A percentile compares a stretch with the other conserved stretches of the same genome.
Conservation (phyloP, 2,113 vertebrate genomes). For the Pleuronectes platessa region DNA sequence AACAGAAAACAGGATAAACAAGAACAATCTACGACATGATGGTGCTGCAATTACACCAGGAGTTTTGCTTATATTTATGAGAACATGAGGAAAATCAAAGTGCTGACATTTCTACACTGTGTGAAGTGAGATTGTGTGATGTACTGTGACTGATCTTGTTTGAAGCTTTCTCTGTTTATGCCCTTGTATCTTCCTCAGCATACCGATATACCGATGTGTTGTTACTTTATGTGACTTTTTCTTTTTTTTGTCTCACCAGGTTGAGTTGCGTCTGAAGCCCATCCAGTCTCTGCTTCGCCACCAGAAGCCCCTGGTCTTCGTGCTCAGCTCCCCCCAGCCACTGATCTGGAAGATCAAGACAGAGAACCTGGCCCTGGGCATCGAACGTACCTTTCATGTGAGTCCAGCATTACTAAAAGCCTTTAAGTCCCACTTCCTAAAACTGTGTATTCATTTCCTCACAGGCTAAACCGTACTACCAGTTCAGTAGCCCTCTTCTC, state of each 20-base stretch:
- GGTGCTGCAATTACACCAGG: slow-evolving; percentile 43
- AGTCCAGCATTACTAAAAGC: slow-evolving; percentile 78
- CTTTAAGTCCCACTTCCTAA: slow-evolving; percentile 63
- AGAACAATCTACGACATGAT: slow-evolving; percentile 45
- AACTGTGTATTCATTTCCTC: slow-evolving; percentile 70
- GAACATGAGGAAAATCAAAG: slow-evolving; percentile 33
- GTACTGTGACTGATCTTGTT: not conserved
- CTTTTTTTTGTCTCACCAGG: slow-evolving; percentile 62
- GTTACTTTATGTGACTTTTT: not conserved
- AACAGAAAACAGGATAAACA: slow-evolving; percentile 72
- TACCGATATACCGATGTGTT: not conserved
- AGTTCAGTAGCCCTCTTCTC: slow-evolving; percentile 29
- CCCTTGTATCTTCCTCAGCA: not conserved
- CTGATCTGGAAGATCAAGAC: slow-evolving; percentile 91
- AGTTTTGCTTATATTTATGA: slow-evolving; percentile 15
- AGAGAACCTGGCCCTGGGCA: slow-evolving; percentile 86
- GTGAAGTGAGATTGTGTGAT: slow-evolving; percentile 12
- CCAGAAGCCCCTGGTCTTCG: slow-evolving; percentile 91
- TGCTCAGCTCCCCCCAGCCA: slow-evolving; percentile 90
- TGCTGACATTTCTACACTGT: slow-evolving; percentile 13
- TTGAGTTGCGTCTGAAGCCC: slow-evolving; percentile 91
- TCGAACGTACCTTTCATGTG: slow-evolving; percentile 91
- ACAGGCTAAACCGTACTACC: slow-evolving; percentile 24
- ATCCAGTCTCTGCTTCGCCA: slow-evolving; percentile 91
- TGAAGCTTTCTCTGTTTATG: not conserved